phyloP scores from a whole-genome alignment of 1,140 invertebrate genomes.

The Mactra quadrangularis region DNA sequence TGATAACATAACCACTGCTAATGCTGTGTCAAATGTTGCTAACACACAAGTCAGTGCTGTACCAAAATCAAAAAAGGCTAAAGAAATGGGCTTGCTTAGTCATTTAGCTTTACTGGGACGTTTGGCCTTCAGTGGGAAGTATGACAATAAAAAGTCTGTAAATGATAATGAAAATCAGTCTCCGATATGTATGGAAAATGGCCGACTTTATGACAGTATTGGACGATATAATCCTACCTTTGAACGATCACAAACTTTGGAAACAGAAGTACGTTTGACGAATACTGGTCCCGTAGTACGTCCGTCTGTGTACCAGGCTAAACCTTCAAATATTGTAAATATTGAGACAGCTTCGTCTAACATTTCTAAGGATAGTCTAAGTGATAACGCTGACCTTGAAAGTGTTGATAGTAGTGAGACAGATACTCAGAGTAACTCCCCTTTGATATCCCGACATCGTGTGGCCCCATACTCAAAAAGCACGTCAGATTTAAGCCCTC shows the following conservation, averaged over 20 bases:
- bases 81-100: constrained; percentile 52
- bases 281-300: constrained; percentile 53
- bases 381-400: constrained; percentile 23
- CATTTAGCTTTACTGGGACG: constrained; percentile 51
- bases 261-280: constrained; percentile 57
- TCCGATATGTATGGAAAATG: constrained; percentile 70
- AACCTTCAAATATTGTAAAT: constrained; percentile 13
- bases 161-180: constrained; percentile 51
- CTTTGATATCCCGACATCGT: constrained; percentile 43
- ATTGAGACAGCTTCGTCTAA: neutral
- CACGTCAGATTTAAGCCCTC: constrained; percentile 72
- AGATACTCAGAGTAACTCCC: constrained; percentile 28
- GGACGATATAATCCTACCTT: constrained; percentile 63
- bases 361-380: neutral
- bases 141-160: constrained; percentile 30
- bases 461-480: constrained; percentile 70
- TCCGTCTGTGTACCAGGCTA: constrained; percentile 20
- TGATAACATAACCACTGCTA: constrained; percentile 11
- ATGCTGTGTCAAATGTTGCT: neutral
- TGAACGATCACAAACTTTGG: constrained; percentile 48
- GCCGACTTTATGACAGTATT: constrained; percentile 52
- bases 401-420: constrained; percentile 26
- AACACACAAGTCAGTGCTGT: constrained; percentile 21
- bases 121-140: constrained; percentile 50
- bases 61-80: constrained; percentile 34